Evolutionary conservation across 2,797 vertebrate genomes (phyloP).

Genomic region (Masticophis lateralis): DNA sequence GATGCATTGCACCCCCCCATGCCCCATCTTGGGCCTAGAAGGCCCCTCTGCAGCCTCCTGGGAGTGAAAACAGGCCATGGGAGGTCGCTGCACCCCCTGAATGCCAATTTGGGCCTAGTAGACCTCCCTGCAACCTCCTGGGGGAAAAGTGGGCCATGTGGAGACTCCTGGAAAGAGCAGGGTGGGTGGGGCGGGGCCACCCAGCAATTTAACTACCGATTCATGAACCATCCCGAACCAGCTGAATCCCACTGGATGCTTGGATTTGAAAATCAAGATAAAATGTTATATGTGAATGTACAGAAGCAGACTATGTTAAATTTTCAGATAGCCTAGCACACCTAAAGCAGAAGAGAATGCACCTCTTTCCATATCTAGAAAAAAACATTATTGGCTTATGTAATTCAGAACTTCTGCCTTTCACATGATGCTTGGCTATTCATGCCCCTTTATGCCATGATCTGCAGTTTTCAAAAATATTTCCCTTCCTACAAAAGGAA

Average conservation of each 20-base stretch:
- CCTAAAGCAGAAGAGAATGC: not conserved
- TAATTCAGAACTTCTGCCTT: not conserved
- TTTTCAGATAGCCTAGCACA: not conserved
- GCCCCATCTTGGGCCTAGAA: too few relatives aligned
- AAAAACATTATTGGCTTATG: not conserved
- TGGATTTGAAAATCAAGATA: not conserved
- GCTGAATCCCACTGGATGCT: not conserved
- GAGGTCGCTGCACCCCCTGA: too few relatives aligned
- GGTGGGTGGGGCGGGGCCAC: too few relatives aligned
- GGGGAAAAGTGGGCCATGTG: too few relatives aligned
- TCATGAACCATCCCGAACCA: too few relatives aligned
- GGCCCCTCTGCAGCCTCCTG: too few relatives aligned
- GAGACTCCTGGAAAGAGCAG: too few relatives aligned
- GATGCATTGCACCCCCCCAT: accelerated
- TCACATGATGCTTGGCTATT: not conserved
- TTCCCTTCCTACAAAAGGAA: not conserved
- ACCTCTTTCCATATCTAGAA: not conserved
- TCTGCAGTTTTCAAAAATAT: not conserved
- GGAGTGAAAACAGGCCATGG: too few relatives aligned
- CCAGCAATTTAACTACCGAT: too few relatives aligned
- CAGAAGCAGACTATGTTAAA: not conserved
- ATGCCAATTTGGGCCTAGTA: too few relatives aligned
- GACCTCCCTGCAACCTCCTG: too few relatives aligned
- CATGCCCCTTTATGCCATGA: not conserved
- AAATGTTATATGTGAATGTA: not conserved